These are phyloP conservation scores for Nomada lathburiana DNA, from an alignment of 2,888 invertebrate genomes.

Conservation along the genomic window DNA sequence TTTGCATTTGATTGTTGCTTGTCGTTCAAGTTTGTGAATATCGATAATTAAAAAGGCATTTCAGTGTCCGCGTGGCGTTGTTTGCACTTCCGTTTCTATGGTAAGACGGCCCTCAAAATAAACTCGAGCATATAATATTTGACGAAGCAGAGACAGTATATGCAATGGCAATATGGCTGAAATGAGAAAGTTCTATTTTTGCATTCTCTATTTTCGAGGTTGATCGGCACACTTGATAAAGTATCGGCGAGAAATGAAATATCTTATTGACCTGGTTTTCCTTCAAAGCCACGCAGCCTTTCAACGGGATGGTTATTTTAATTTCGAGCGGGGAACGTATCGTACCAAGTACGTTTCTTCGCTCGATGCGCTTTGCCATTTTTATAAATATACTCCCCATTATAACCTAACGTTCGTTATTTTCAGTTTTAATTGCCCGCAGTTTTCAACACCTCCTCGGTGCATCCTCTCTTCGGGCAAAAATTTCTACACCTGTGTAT, in stretches of 20 bases:
- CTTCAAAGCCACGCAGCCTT: neutral
- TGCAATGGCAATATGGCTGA: neutral
- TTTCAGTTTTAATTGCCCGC: no score
- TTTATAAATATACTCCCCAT: no score
- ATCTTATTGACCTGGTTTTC: slow-evolving; percentile 19
- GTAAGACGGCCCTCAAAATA: neutral
- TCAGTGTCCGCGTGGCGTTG: neutral
- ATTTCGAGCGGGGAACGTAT: slow-evolving; percentile 3
- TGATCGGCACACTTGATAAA: slow-evolving; percentile 6
- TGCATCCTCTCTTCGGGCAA: no score
- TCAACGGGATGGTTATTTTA: slow-evolving; percentile 9
- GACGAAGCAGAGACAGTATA: neutral
- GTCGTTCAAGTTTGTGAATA: neutral
- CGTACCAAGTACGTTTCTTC: no score
- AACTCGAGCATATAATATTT: slow-evolving; percentile 5
- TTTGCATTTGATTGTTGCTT: neutral
- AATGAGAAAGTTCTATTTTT: neutral
- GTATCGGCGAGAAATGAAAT: slow-evolving; percentile 12
- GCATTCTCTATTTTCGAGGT: neutral
- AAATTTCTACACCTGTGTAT: no score
- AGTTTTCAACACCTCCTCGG: no score
- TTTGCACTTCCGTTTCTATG: neutral
- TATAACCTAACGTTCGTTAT: no score
- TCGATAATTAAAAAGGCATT: slow-evolving; percentile 35
- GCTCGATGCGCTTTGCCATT: no score